These are phyloP conservation scores for Apaloderma vittatum DNA, from an alignment of 2,113 vertebrate genomes.

Conservation along the genomic window DNA sequence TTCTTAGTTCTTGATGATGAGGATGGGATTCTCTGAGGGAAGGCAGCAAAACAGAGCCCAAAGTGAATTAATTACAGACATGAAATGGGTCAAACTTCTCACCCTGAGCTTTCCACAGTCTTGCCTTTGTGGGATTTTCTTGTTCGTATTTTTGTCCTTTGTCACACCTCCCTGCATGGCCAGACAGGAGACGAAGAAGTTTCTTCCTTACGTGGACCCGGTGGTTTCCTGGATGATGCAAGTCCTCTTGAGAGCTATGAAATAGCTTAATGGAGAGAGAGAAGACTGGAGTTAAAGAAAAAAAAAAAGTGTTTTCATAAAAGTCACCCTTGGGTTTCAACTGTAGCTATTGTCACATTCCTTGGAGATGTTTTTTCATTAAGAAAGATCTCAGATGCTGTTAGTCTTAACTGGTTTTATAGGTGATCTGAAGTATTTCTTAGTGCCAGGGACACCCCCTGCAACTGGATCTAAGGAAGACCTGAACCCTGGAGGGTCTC, in stretches of 20 bases:
- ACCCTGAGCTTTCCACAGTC: not conserved
- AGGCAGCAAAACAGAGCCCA: not conserved
- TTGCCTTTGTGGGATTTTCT: not conserved
- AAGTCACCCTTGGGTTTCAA: not conserved
- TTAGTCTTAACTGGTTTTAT: accelerated
- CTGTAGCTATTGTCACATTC: not conserved
- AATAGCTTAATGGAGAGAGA: not conserved
- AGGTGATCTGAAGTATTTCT: not conserved
- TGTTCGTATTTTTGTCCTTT: not conserved
- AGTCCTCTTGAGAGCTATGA: not conserved
- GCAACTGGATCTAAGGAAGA: not conserved
- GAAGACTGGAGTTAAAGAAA: not conserved
- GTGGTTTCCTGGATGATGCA: not conserved
- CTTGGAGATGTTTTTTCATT: not conserved
- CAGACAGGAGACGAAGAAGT: not conserved
- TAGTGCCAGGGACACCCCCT: not conserved
- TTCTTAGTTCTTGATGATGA: not conserved
- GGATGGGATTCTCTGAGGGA: not conserved
- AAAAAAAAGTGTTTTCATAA: not conserved
- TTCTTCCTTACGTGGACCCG: not conserved
- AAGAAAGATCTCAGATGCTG: not conserved
- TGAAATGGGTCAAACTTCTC: not conserved
- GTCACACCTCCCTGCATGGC: not conserved
- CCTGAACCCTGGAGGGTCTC: not conserved
- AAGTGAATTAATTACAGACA: not conserved